Evolutionary conservation across 2,888 invertebrate species (phyloP).

Genomic region (Lamellibrachia columna): DNA sequence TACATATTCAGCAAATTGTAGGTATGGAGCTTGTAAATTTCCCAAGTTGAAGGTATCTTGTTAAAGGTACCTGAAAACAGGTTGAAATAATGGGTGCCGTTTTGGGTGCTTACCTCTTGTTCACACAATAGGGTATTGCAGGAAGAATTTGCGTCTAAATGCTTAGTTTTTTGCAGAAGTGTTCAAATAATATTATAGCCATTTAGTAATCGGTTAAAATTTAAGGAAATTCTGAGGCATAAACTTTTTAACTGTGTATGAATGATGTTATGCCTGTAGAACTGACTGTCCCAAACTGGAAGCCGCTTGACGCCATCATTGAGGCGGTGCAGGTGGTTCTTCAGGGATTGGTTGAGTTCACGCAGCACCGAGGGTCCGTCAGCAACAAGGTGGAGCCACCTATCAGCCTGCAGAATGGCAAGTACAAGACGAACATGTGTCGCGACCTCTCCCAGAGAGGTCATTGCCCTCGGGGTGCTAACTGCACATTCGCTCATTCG

Average conservation of each 20-base stretch:
- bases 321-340: slow-evolving; percentile 72
- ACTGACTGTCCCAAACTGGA: slow-evolving; percentile 58
- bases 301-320: slow-evolving; percentile 60
- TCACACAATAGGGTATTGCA: too few species aligned
- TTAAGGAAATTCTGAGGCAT: too few species aligned
- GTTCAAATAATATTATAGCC: too few species aligned
- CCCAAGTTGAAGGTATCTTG: too few species aligned
- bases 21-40: too few species aligned
- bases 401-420: slow-evolving; percentile 30
- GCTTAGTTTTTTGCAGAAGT: too few species aligned
- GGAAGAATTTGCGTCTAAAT: too few species aligned
- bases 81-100: too few species aligned
- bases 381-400: slow-evolving; percentile 23
- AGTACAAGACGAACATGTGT: slow-evolving; percentile 89
- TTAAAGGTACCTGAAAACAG: too few species aligned
- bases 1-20: too few species aligned
- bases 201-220: too few species aligned
- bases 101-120: too few species aligned
- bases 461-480: slow-evolving; percentile 84
- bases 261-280: not conserved
- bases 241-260: not conserved
- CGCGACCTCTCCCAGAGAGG: slow-evolving; percentile 82
- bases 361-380: slow-evolving; percentile 76
- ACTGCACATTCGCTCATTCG: slow-evolving; percentile 92
- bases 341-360: slow-evolving; percentile 80